These are phyloP conservation scores for Pseudomyrmex pallidus DNA, from an alignment of 1,140 invertebrate genomes.

Conservation along the genomic window DNA sequence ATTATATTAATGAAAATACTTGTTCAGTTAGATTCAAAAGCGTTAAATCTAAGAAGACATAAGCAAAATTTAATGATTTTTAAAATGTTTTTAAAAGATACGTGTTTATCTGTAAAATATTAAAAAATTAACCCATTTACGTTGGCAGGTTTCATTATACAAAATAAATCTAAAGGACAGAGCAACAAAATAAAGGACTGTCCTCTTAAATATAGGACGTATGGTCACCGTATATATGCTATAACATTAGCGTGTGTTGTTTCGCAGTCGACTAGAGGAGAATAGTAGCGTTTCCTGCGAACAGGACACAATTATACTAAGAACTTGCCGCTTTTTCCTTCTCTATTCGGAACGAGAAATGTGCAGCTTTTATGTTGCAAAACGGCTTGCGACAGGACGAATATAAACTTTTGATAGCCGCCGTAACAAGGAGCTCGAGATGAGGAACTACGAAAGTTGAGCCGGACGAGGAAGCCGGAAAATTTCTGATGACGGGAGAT, in stretches of 20 bases:
- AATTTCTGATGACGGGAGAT: constrained; percentile 78
- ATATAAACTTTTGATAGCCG: constrained; percentile 75
- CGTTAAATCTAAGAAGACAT: no score
- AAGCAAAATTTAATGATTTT: no score
- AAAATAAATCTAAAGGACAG: no score
- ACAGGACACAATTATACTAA: constrained; percentile 35
- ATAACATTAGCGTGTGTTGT: neutral
- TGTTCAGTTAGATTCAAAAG: no score
- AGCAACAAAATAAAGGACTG: no score
- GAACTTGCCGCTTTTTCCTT: constrained; percentile 53
- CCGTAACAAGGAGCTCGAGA: constrained; percentile 76
- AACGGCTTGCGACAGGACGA: constrained; percentile 50
- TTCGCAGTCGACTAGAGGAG: constrained; percentile 37
- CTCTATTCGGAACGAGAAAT: neutral
- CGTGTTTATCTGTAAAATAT: no score
- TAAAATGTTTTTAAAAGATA: no score
- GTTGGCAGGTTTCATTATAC: no score
- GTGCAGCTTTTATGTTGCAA: constrained; percentile 59
- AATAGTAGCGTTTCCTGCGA: constrained; percentile 43
- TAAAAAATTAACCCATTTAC: no score
- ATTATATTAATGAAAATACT: no score
- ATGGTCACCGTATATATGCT: no score
- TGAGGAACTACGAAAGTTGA: constrained; percentile 81
- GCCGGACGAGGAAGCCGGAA: constrained; percentile 75
- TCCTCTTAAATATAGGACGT: no score